A percentile compares a stretch with the other conserved stretches of the same genome.
phyloP scores from a whole-genome alignment of 2,888 invertebrate genomes.

The Cheilosia scutellata region DNA sequence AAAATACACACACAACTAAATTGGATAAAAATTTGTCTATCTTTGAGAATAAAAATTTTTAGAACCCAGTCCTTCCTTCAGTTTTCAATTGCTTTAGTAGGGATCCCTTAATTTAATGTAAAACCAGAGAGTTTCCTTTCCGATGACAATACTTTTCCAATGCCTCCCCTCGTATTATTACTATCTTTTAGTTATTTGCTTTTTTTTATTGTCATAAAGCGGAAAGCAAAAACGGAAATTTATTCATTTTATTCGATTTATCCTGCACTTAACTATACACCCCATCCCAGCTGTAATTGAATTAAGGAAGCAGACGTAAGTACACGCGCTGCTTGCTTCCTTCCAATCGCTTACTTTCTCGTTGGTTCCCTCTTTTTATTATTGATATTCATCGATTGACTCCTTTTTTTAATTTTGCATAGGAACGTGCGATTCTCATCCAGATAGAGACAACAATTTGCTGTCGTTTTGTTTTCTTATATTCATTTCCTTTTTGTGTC shows the following conservation, averaged over 20 bases:
- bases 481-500: constrained; percentile 12
- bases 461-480: constrained; percentile 17
- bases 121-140: too few relatives aligned
- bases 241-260: constrained; percentile 53
- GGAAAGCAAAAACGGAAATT: constrained; percentile 24
- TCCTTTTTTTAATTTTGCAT: constrained; percentile 42
- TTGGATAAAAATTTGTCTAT: too few relatives aligned
- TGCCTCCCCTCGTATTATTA: background rate
- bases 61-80: too few relatives aligned
- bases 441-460: constrained; percentile 49
- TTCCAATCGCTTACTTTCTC: background rate
- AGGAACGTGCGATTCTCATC: constrained; percentile 38
- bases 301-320: constrained; percentile 42
- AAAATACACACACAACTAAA: too few relatives aligned
- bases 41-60: too few relatives aligned
- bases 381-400: constrained; percentile 61
- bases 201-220: constrained; percentile 3
- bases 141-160: background rate
- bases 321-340: constrained; percentile 31
- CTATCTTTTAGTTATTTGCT: constrained; percentile 1
- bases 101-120: too few relatives aligned
- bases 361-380: background rate
- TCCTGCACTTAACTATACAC: constrained; percentile 37
- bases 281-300: constrained; percentile 40
- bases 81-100: too few relatives aligned